Percentiles rank a stretch among this genome's conserved stretches.
phyloP scores from a whole-genome alignment of 2,888 invertebrate genomes.

The Dryobota labecula region DNA sequence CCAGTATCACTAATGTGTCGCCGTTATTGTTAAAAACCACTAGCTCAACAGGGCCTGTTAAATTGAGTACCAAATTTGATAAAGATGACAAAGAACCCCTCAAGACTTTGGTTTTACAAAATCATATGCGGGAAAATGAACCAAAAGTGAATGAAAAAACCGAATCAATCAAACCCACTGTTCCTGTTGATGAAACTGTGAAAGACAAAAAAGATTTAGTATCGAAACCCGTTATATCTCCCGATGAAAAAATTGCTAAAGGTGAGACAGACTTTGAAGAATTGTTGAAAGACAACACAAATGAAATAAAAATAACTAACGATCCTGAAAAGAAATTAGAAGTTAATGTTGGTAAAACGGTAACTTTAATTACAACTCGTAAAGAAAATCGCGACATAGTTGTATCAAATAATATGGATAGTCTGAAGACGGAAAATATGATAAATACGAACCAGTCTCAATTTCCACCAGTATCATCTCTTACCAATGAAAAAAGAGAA shows the following conservation, averaged over 20 bases:
- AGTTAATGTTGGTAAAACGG: constrained; percentile 82
- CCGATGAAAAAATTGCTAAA: constrained; percentile 74
- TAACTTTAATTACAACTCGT: constrained; percentile 74
- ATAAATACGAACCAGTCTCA: constrained; percentile 19
- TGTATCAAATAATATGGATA: constrained; percentile 51
- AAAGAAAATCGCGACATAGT: constrained; percentile 68
- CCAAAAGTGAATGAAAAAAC: constrained; percentile 50
- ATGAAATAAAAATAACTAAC: constrained; percentile 87
- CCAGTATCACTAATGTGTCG: constrained; percentile 80
- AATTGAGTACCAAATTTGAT: constrained; percentile 77
- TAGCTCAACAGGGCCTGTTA: constrained; percentile 71
- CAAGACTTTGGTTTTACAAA: constrained; percentile 60
- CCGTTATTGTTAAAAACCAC: constrained; percentile 82
- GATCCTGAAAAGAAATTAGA: constrained; percentile 85
- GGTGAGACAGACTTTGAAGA: constrained; percentile 89
- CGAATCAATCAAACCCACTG: constrained; percentile 34
- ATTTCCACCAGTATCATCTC: constrained; percentile 30
- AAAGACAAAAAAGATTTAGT: constrained; percentile 69
- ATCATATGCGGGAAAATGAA: constrained; percentile 63
- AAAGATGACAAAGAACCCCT: constrained; percentile 68
- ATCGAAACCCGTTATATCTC: constrained; percentile 56
- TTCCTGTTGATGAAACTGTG: constrained; percentile 61
- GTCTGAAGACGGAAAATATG: constrained; percentile 53
- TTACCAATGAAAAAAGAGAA: constrained; percentile 37
- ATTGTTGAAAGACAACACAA: constrained; percentile 87